Base-by-base conservation (phyloP, 2,888 invertebrate species). In the Luperina nickerlii region DNA sequence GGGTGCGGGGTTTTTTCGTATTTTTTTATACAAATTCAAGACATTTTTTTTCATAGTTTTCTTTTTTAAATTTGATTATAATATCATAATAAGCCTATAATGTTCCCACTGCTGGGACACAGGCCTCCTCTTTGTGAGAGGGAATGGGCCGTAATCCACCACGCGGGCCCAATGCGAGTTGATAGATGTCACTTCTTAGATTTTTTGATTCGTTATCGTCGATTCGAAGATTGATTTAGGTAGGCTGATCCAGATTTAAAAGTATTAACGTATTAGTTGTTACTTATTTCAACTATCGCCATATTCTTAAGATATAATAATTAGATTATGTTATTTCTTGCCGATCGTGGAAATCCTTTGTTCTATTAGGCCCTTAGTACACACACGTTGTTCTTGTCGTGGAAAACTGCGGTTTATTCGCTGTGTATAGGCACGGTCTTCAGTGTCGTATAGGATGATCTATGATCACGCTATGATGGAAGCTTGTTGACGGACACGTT, bases 211-310 rank as follows among this genome's bases (percentile, higher is more conserved):
- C n/a, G n/a, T n/a, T n/a, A n/a, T n/a, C n/a, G n/a, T n/a, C n/a
- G n/a, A n/a, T n/a, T n/a, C n/a, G n/a, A n/a, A n/a, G n/a, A n/a
- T 80, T 27, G 57, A 51, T 63, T 74, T 7, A 48, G 8, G 32
- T 13, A 38, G 0, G 32, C 11, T 38, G 45, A 45, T 54, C 45
- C 51, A 27, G 27, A 38, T 72, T 80, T 45, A 8, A 24, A 71
- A 13, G 45, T 63, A 6, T 63, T 32, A 18, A 13, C 15, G 27
- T 18, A 65, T n/a, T 48, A 6, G 18, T 20, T 42, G 4, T 63
- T 63, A 5, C 11, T 18, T 42, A 38, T 54, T 54, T 63, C 20
- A 11, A 32, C 1, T 60, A 60, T n/a, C 11, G 15, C 6, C 7
- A 57, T 11, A 2, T 32, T 48, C 1, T 32, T 8, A 20, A 45